phyloP scores from a whole-genome alignment of 2,797 vertebrate species.

The Miichthys miiuy region DNA sequence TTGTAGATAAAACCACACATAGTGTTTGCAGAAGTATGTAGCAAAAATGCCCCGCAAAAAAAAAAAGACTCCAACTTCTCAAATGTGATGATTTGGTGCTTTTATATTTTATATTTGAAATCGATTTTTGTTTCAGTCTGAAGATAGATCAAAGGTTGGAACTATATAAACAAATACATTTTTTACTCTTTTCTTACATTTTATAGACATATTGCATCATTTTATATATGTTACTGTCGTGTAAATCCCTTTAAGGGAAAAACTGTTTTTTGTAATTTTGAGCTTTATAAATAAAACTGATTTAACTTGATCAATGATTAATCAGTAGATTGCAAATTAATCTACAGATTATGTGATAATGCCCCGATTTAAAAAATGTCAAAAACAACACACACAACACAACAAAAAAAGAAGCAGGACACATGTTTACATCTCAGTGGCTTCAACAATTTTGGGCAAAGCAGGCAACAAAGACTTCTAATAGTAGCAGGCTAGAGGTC shows the following conservation, averaged over 20 bases:
- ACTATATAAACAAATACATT: neutral
- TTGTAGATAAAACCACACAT: neutral
- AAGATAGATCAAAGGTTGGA: neutral
- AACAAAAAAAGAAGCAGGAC: neutral
- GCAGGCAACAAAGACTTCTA: constrained; percentile 33
- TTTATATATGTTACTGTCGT: no score
- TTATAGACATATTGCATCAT: no score
- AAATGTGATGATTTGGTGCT: neutral
- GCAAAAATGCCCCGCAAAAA: neutral
- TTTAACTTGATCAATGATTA: neutral
- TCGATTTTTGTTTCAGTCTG: neutral
- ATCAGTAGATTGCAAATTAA: neutral
- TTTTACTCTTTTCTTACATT: no score
- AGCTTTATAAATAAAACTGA: neutral
- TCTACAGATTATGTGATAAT: neutral
- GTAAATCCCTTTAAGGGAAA: neutral
- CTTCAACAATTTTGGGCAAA: neutral
- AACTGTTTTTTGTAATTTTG: neutral
- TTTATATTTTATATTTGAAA: neutral
- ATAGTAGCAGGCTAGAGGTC: constrained; percentile 25
- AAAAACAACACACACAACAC: no score
- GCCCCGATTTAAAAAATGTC: neutral
- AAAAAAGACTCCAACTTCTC: neutral
- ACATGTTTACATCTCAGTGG: neutral
- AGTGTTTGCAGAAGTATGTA: neutral